These are phyloP conservation scores for Lonchura striata DNA, from an alignment of 2,113 vertebrate genomes.

Conservation along the genomic window DNA sequence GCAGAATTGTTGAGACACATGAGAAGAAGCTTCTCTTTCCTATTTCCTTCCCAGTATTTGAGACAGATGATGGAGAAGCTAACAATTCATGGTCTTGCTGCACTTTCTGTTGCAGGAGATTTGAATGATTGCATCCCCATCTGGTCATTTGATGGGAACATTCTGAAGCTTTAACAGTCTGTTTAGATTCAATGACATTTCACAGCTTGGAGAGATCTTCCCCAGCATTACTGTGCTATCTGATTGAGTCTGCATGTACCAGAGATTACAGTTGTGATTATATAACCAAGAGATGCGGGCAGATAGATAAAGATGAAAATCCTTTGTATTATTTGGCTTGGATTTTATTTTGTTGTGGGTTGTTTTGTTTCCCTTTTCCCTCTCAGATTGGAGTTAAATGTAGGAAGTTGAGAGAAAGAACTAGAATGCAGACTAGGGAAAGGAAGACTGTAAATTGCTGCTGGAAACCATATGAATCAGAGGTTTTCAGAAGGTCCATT, in stretches of 20 bases:
- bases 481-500: not conserved
- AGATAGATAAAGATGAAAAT: slow-evolving; percentile 40
- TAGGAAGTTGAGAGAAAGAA: not conserved
- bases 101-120: not conserved
- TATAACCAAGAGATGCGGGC: slow-evolving; percentile 25
- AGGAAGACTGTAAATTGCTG: not conserved
- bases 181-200: not conserved
- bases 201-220: slow-evolving; percentile 32
- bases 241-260: slow-evolving; percentile 40
- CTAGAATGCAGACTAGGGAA: not conserved
- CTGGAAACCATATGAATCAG: not conserved
- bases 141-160: slow-evolving; percentile 11
- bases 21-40: not conserved
- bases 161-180: slow-evolving; percentile 4
- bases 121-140: slow-evolving; percentile 5
- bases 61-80: not conserved
- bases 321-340: slow-evolving; percentile 34
- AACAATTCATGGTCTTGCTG: not conserved
- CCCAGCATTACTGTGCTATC: not conserved
- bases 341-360: slow-evolving; percentile 1
- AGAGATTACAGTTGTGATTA: slow-evolving; percentile 56
- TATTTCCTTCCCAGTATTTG: not conserved
- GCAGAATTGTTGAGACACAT: not conserved
- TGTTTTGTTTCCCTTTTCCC: not conserved
- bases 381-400: not conserved